Conservation (phyloP, 2,888 invertebrate genomes). For the Glaucopsyche alexis region DNA sequence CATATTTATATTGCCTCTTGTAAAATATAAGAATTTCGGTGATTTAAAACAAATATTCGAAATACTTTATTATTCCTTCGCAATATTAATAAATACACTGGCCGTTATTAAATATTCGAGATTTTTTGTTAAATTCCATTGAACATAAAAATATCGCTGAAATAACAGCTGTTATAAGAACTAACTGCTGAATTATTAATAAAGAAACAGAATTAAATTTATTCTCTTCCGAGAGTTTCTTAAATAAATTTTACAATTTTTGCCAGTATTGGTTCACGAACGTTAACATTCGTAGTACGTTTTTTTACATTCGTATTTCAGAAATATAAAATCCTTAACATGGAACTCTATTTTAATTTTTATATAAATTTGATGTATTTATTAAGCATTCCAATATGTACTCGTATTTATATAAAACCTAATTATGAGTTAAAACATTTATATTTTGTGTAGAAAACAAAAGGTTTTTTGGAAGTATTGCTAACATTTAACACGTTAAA, state of each 20-base stretch:
- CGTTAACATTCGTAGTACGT: neutral
- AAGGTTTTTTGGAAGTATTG: neutral
- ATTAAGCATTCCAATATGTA: too few relatives aligned
- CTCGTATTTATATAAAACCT: neutral
- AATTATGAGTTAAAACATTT: neutral
- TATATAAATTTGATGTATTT: too few relatives aligned
- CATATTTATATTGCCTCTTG: too few relatives aligned
- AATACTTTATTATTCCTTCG: too few relatives aligned
- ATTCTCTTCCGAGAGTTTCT: conserved; percentile 17
- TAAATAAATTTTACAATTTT: conserved; percentile 19
- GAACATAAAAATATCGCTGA: neutral
- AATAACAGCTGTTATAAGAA: neutral
- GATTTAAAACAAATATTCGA: too few relatives aligned
- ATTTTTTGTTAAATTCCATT: neutral
- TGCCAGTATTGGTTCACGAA: neutral
- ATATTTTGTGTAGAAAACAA: neutral
- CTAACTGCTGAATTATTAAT: conserved; percentile 18
- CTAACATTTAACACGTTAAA: neutral
- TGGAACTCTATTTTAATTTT: neutral
- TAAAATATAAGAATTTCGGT: too few relatives aligned
- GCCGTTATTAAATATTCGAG: neutral
- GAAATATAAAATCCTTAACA: neutral
- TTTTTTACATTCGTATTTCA: neutral
- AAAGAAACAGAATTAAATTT: conserved; percentile 3
- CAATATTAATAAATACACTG: neutral